Percentiles rank a stretch among this genome's conserved stretches.
These are phyloP conservation scores for Pachypeltis micranthus DNA, from an alignment of 1,140 invertebrate species.

Conservation along the genomic window DNA sequence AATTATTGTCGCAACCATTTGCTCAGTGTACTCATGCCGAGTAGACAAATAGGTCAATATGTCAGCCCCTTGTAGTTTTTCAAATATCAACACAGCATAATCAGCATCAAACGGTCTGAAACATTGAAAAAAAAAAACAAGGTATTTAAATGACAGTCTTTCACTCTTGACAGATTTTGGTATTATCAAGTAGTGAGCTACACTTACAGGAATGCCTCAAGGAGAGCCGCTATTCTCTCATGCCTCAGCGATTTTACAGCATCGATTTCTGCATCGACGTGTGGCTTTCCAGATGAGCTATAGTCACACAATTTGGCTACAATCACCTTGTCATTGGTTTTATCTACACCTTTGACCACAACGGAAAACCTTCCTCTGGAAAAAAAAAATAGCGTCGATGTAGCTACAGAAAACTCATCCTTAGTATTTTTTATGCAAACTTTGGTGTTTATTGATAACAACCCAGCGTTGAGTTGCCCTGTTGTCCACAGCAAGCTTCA, in stretches of 20 bases:
- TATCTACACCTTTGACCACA: slow-evolving; percentile 70
- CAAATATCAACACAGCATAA: slow-evolving; percentile 62
- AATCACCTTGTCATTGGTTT: slow-evolving; percentile 53
- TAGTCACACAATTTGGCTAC: slow-evolving; percentile 68
- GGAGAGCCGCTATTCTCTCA: slow-evolving; percentile 64
- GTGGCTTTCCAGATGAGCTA: slow-evolving; percentile 48
- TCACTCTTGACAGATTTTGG: not conserved
- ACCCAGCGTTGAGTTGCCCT: too few species aligned
- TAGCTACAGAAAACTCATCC: too few species aligned
- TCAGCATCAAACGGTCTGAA: slow-evolving; percentile 36
- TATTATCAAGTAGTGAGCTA: too few species aligned
- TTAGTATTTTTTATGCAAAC: too few species aligned
- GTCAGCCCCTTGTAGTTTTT: slow-evolving; percentile 84
- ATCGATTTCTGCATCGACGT: slow-evolving; percentile 66
- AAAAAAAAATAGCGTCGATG: too few species aligned
- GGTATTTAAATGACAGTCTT: not conserved
- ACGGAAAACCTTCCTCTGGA: slow-evolving; percentile 70
- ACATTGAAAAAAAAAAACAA: slow-evolving; percentile 1
- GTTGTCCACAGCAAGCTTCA: too few species aligned
- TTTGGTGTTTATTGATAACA: too few species aligned
- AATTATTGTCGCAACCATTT: slow-evolving; percentile 73
- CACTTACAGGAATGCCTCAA: slow-evolving; percentile 54
- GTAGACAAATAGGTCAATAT: slow-evolving; percentile 76
- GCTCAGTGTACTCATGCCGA: slow-evolving; percentile 78
- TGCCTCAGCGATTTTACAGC: slow-evolving; percentile 67